phyloP scores from a whole-genome alignment of 1,140 invertebrate genomes.

The Lethrus apterus region DNA sequence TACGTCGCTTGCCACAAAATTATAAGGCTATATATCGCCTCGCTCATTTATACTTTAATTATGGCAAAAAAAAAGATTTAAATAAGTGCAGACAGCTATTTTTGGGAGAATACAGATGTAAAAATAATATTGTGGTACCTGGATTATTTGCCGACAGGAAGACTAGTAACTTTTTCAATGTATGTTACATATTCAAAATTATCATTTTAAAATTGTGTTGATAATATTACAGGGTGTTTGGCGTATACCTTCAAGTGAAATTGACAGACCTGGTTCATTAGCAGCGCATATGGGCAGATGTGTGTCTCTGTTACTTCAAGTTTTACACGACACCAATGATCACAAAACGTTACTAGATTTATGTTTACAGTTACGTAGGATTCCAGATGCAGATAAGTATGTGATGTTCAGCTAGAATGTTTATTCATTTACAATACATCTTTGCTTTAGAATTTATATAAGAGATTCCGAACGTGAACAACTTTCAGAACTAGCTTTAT shows the following conservation, averaged over 20 bases:
- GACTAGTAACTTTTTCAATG: slow-evolving; percentile 83
- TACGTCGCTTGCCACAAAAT: slow-evolving; percentile 79
- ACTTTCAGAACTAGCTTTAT: slow-evolving; percentile 65
- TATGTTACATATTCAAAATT: slow-evolving; percentile 40
- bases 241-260: slow-evolving; percentile 82
- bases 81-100: slow-evolving; percentile 64
- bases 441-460: slow-evolving; percentile 60
- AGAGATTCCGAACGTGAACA: slow-evolving; percentile 71
- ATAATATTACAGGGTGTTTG: slow-evolving; percentile 65
- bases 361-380: slow-evolving; percentile 66
- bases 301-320: slow-evolving; percentile 70
- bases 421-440: slow-evolving; percentile 18
- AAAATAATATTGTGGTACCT: slow-evolving; percentile 55
- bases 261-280: slow-evolving; percentile 87
- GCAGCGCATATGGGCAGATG: slow-evolving; percentile 84
- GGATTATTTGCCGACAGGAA: slow-evolving; percentile 83
- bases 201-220: background rate
- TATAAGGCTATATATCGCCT: slow-evolving; percentile 88
- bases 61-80: slow-evolving; percentile 58
- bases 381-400: slow-evolving; percentile 76
- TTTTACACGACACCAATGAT: slow-evolving; percentile 72
- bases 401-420: slow-evolving; percentile 10
- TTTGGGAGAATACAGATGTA: slow-evolving; percentile 57
- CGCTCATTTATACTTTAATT: slow-evolving; percentile 75
- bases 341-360: slow-evolving; percentile 73